These are phyloP conservation scores for Gadopsis marmoratus DNA, from an alignment of 2,797 vertebrate genomes.

Conservation along the genomic window DNA sequence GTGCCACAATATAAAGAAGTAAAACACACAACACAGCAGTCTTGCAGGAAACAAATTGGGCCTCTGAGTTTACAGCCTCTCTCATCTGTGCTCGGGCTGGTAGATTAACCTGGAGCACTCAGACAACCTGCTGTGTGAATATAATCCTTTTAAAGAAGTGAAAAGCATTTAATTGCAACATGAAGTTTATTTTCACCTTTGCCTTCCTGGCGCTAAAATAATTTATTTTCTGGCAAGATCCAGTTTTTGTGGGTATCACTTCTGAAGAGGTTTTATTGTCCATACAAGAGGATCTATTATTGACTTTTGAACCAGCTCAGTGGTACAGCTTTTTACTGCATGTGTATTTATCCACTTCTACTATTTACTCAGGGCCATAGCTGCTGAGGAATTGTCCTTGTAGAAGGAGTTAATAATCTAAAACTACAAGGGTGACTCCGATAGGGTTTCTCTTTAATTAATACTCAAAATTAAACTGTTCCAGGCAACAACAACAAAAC, in stretches of 20 bases:
- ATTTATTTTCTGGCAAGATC: not conserved
- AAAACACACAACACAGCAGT: slow-evolving; percentile 33
- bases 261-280: not conserved
- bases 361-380: not conserved
- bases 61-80: slow-evolving; percentile 1
- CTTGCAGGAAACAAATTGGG: slow-evolving; percentile 23
- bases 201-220: not conserved
- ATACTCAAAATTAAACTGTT: not conserved
- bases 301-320: slow-evolving; percentile 10
- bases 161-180: slow-evolving; percentile 9
- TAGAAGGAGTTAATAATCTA: not conserved
- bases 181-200: slow-evolving; percentile 13
- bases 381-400: not conserved
- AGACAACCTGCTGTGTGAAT: slow-evolving; percentile 16
- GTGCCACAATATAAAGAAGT: slow-evolving; percentile 23
- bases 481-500: not conserved
- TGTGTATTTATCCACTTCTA: not conserved
- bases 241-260: not conserved
- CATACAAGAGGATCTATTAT: not conserved
- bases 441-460: not conserved
- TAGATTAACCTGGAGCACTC: not conserved
- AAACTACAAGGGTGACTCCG: not conserved
- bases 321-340: not conserved
- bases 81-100: too few relatives aligned
- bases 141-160: not conserved